phyloP scores from a whole-genome alignment of 1,140 invertebrate species.

The Scaptodrosophila lebanonensis region DNA sequence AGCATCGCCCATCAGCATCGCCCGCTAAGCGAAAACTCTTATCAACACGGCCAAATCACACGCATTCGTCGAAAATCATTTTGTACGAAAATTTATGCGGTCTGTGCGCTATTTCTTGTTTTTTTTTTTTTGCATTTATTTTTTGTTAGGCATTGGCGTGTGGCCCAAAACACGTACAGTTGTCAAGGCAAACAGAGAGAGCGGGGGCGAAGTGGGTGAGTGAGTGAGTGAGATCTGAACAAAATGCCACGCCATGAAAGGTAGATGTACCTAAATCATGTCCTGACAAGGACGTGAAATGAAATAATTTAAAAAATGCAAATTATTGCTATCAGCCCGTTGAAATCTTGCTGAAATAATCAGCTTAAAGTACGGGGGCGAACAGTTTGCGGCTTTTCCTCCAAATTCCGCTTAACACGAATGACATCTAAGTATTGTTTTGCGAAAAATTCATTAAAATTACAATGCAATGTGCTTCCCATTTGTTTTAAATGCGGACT shows the following conservation, averaged over 20 bases:
- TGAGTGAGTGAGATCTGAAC: constrained; percentile 15
- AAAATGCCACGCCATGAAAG: too few relatives aligned
- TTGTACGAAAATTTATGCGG: constrained; percentile 57
- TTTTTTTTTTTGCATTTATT: constrained; percentile 14
- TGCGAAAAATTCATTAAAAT: too few relatives aligned
- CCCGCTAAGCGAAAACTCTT: constrained; percentile 27
- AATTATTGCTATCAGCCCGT: constrained; percentile 43
- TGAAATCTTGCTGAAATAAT: constrained; percentile 49
- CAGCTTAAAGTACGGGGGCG: constrained; percentile 37
- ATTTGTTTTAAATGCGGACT: too few relatives aligned
- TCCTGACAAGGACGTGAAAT: constrained; percentile 65
- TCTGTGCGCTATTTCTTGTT: constrained; percentile 53
- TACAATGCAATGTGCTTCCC: too few relatives aligned
- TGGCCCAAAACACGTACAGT: too few relatives aligned
- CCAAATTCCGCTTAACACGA: too few relatives aligned
- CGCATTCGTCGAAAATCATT: constrained; percentile 59
- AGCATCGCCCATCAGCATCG: constrained; percentile 15
- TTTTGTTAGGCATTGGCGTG: too few relatives aligned
- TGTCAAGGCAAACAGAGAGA: constrained; percentile 12
- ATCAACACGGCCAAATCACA: constrained; percentile 59
- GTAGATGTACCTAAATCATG: constrained; percentile 64
- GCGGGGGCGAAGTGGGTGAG: constrained; percentile 4
- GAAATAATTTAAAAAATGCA: constrained; percentile 70
- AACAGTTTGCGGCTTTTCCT: too few relatives aligned
- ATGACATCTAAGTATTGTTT: too few relatives aligned